Conservation (phyloP, 2,888 invertebrate genomes). For the Dione vanillae region DNA sequence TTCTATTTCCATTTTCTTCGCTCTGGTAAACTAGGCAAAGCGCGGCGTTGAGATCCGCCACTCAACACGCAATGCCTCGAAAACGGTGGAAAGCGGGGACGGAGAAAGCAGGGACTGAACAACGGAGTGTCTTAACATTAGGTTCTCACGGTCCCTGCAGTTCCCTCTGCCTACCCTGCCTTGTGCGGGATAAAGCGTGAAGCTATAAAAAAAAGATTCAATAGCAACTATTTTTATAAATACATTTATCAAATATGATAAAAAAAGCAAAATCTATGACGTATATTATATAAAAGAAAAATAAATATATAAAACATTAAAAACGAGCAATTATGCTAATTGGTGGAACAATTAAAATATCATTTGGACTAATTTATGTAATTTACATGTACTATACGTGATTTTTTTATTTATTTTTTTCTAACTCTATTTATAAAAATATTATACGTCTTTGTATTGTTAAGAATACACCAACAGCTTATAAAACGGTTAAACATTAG, state of each 20-base stretch:
- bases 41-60: too few species aligned
- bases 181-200: not conserved
- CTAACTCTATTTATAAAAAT: not conserved
- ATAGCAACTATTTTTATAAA: too few species aligned
- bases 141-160: too few species aligned
- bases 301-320: not conserved
- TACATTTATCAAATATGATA: not conserved
- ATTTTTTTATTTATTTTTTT: not conserved
- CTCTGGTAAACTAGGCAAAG: too few species aligned
- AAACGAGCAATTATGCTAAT: conserved; percentile 21
- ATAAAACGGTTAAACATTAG: too few species aligned
- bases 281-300: not conserved
- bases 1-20: too few species aligned
- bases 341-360: conserved; percentile 23
- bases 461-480: too few species aligned
- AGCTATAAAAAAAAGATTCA: not conserved
- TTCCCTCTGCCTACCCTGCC: too few species aligned
- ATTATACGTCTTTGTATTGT: not conserved
- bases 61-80: too few species aligned
- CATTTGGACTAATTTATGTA: conserved; percentile 16
- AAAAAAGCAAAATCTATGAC: not conserved
- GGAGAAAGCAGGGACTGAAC: too few species aligned
- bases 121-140: too few species aligned
- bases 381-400: not conserved
- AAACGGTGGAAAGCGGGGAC: too few species aligned